Evolutionary conservation across 2,797 vertebrate genomes (phyloP).

Genomic region (Pseudomugil tenellus): DNA sequence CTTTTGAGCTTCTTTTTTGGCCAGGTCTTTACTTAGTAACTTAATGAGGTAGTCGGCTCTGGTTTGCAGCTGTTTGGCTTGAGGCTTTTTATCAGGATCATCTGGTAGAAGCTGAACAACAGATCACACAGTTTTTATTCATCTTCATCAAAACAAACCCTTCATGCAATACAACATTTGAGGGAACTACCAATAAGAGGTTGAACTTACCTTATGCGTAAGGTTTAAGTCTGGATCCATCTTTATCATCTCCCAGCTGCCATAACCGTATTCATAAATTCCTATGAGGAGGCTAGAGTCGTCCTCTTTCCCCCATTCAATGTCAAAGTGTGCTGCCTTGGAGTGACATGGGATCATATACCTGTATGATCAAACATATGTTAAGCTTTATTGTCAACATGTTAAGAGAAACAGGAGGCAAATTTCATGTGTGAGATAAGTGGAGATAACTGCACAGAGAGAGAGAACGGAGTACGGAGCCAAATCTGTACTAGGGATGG

Average conservation of each 20-base stretch:
- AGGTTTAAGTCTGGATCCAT: conserved; percentile 99
- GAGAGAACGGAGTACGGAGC: too few species aligned
- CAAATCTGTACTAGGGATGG: too few species aligned
- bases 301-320: conserved; percentile 96
- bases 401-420: too few species aligned
- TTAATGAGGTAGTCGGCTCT: conserved; percentile 99
- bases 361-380: conserved; percentile 69
- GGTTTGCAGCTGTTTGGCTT: conserved; percentile 98
- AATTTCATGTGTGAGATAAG: too few species aligned
- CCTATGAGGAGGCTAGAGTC: conserved; percentile 97
- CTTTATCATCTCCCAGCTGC: conserved; percentile 99
- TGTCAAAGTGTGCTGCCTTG: conserved; percentile 97
- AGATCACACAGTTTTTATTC: neutral
- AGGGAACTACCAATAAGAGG: neutral
- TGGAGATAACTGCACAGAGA: too few species aligned
- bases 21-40: conserved; percentile 94
- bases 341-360: conserved; percentile 95
- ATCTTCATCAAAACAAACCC: neutral
- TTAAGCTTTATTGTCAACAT: too few species aligned
- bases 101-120: conserved; percentile 92
- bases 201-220: conserved; percentile 90
- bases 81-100: conserved; percentile 98
- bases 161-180: too few species aligned
- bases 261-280: conserved; percentile 98
- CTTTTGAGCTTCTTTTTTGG: conserved; percentile 93